Percentiles rank a stretch among this genome's conserved stretches.
phyloP scores from a whole-genome alignment of 2,113 vertebrate genomes.

The Spermophilus dauricus region DNA sequence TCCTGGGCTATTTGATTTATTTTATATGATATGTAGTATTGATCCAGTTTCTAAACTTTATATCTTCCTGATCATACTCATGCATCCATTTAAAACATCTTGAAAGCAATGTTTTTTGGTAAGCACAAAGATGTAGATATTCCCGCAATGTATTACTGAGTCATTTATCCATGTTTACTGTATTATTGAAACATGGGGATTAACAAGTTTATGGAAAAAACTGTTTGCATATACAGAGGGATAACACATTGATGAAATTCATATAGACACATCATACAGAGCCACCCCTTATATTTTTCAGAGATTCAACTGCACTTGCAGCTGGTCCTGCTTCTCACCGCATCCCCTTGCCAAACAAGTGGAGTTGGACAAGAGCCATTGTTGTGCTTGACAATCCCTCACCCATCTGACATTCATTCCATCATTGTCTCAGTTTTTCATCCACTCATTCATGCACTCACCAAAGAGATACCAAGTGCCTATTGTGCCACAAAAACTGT shows the following conservation, averaged over 20 bases:
- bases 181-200: conserved; percentile 47
- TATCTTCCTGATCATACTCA: background rate
- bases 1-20: background rate
- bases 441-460: background rate
- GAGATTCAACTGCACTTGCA: background rate
- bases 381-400: background rate
- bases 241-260: background rate
- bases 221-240: background rate
- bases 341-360: background rate
- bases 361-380: conserved; percentile 26
- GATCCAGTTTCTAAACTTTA: background rate
- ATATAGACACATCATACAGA: background rate
- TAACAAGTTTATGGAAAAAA: background rate
- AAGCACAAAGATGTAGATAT: background rate
- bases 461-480: background rate
- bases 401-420: background rate
- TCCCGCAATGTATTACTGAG: background rate
- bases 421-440: background rate
- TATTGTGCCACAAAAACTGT: conserved; percentile 25
- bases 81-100: background rate
- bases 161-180: background rate
- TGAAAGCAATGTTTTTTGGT: background rate
- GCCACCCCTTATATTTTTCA: background rate
- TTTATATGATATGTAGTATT: background rate
- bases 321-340: background rate